Evolutionary conservation across 2,888 invertebrate genomes (phyloP), one percentile per base, ranked within the genome.

Genomic region (Exephanes ischioxanthus): DNA sequence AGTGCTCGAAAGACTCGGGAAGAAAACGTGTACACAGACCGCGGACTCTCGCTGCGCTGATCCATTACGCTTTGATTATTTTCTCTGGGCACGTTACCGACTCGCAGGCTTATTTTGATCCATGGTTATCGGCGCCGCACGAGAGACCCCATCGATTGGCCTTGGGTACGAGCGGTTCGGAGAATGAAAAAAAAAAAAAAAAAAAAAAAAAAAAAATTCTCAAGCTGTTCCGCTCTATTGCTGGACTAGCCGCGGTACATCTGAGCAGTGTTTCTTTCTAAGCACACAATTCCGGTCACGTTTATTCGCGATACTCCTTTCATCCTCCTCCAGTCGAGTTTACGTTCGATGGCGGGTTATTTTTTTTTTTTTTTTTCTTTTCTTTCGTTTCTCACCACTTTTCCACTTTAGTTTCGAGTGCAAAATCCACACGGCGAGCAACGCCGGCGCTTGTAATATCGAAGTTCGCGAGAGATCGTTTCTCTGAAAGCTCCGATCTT

Each of bases 11-110:
- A 33, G 61, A 33, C 67, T 67, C 37, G 67, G 45, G 37, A 76
- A 48, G 63, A 51, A 48, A 63, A 37, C 19, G 14, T 22, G 48
- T 58, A 14, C 30, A 48, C 61, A 37, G 1, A 37, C 0, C 53
- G 26, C 30, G 51, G 22, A 67, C 67, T 22, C 37, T 37, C 45
- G 14, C 22, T 73, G 73, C 22, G 82, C 79, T 79, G 82, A 82
- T 85, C 82, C 85, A 79, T 82, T 82, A 82, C 70, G 53, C 71
- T 68, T 77, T 83, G 85, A 85, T 83, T 85, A 85, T 85, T 85
- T 85, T 85, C 80, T 80, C 71, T 51, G 33, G 72, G 72, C 55
- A 55, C 61, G 72, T 48, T 14, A 76, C 48, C 9, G 66, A 77
- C 71, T 77, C 80, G 19, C 53, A 55, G 76, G 61, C 76, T 80